Evolutionary conservation across 2,113 vertebrate species (phyloP).

Genomic region (Rafetus swinhoei): DNA sequence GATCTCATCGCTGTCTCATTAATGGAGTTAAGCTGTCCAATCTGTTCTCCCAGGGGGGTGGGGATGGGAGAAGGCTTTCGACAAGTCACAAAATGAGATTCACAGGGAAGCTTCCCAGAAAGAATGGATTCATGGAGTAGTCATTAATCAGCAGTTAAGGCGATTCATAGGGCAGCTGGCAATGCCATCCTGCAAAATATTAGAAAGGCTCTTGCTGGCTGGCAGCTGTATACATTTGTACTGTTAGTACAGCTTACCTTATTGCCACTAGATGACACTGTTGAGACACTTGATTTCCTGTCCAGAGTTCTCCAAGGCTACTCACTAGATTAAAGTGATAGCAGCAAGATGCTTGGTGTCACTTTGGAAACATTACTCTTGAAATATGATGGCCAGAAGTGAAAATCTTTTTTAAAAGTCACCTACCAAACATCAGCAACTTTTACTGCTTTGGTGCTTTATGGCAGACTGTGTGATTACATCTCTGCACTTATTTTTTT

Average conservation of each 20-base stretch:
- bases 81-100: not conserved
- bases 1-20: not conserved
- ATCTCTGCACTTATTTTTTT: not conserved
- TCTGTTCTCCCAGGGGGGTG: not conserved
- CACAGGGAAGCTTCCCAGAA: not conserved
- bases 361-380: not conserved
- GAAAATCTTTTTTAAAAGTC: not conserved
- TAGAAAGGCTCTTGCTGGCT: not conserved
- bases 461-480: not conserved
- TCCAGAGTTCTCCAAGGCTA: not conserved
- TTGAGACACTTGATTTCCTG: constrained; percentile 46
- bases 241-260: not conserved
- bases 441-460: not conserved
- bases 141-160: rapidly evolving
- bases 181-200: not conserved
- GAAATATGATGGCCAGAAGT: not conserved
- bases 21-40: not conserved
- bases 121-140: not conserved
- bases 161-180: not conserved
- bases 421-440: not conserved
- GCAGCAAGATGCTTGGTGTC: not conserved
- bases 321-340: not conserved
- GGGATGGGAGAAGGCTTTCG: not conserved
- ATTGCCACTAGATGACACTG: constrained; percentile 75
- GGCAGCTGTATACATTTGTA: not conserved